A percentile compares a stretch with the other conserved stretches of the same genome.
Evolutionary conservation across 92 coral and sea anemone species (phyloP).

Genomic region (Epizoanthus rinbou): DNA sequence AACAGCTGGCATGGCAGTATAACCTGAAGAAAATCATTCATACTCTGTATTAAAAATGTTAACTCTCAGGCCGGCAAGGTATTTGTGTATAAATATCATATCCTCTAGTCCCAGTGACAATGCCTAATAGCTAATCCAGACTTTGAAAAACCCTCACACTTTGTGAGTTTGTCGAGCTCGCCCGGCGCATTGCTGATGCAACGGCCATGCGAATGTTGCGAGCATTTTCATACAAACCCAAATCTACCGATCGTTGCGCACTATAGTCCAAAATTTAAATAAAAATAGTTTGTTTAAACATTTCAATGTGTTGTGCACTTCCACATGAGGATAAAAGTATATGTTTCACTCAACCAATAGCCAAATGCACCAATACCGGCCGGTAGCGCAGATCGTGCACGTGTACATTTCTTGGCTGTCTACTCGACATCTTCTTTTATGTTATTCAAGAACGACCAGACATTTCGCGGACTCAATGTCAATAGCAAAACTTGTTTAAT

Average conservation of each 20-base stretch:
- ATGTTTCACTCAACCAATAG: not conserved
- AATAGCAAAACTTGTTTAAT: not conserved
- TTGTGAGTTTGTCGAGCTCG: no score
- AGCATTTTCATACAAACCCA: not conserved
- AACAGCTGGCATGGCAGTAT: slow-evolving; percentile 41
- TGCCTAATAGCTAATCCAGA: not conserved
- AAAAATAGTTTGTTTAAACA: not conserved
- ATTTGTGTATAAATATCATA: not conserved
- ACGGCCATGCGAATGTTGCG: not conserved
- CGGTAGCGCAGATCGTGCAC: slow-evolving; percentile 21
- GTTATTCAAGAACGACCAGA: not conserved
- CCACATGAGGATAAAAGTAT: not conserved
- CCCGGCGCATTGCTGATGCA: slow-evolving; percentile 13
- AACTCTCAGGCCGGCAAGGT: no score
- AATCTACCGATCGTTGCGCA: not conserved
- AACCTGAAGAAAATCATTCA: not conserved
- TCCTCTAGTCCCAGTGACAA: not conserved
- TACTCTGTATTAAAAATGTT: not conserved
- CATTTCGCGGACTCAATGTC: not conserved
- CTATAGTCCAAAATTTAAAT: not conserved
- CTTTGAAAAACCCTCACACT: not conserved
- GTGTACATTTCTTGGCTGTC: slow-evolving; percentile 17
- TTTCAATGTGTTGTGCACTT: not conserved
- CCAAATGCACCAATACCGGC: not conserved
- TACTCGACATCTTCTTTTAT: not conserved